Evolutionary conservation across 2,113 vertebrate genomes (phyloP).

Genomic region (Tapirus terrestris): DNA sequence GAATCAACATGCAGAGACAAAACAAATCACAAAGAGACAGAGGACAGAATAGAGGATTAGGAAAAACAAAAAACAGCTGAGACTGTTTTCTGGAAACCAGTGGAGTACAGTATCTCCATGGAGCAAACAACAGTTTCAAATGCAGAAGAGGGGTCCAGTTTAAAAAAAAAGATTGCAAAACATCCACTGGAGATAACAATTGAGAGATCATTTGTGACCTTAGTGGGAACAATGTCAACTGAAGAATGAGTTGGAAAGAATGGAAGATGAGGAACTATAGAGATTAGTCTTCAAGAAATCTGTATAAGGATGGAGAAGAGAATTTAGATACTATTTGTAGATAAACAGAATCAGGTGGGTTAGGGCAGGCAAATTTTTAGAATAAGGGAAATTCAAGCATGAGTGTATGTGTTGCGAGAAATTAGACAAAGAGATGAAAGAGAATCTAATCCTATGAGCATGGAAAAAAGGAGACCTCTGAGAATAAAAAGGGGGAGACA

Average conservation of each 20-base stretch:
- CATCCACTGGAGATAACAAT: neutral
- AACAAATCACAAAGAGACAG: neutral
- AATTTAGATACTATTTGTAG: neutral
- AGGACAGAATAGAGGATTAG: too few relatives aligned
- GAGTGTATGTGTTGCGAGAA: neutral
- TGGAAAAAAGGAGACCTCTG: neutral
- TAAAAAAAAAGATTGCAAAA: neutral
- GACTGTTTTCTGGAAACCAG: neutral
- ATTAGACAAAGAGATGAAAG: neutral
- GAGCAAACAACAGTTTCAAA: neutral
- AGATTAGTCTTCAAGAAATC: neutral
- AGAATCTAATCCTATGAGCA: neutral
- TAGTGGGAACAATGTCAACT: neutral
- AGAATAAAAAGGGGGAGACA: neutral
- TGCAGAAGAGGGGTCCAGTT: neutral
- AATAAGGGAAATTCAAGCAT: neutral
- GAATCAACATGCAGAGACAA: neutral
- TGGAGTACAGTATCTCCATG: neutral
- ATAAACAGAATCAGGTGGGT: neutral
- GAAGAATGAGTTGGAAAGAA: neutral
- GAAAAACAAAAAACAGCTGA: neutral
- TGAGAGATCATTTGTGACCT: neutral
- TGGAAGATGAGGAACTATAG: neutral
- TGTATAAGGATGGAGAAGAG: neutral
- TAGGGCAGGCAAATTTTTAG: neutral